phyloP scores from a whole-genome alignment of 2,113 vertebrate genomes.

The Oryzias woworae region DNA sequence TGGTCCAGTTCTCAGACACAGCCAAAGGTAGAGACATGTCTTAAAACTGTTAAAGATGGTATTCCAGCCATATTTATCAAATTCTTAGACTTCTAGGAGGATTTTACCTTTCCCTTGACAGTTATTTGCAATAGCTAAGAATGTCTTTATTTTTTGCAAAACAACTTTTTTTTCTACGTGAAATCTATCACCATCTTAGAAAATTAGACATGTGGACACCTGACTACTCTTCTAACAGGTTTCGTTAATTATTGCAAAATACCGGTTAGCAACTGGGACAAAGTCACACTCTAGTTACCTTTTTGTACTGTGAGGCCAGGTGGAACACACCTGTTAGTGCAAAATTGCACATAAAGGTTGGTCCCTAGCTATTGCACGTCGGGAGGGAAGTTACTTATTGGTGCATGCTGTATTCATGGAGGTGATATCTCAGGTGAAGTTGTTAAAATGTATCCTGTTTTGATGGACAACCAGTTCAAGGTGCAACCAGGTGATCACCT shows the following conservation, averaged over 20 bases:
- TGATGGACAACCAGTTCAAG: conserved; percentile 66
- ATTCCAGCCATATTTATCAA: too few species aligned
- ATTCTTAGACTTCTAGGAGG: too few species aligned
- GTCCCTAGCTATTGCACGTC: not conserved
- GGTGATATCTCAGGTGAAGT: conserved; percentile 53
- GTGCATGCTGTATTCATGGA: not conserved
- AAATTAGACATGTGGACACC: conserved; percentile 17
- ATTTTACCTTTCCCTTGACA: too few species aligned
- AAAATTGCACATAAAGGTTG: conserved; percentile 2
- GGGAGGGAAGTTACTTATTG: conserved; percentile 50
- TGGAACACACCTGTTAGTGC: conserved; percentile 48
- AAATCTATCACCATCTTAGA: not conserved
- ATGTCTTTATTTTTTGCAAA: too few species aligned
- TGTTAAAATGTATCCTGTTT: conserved; percentile 67
- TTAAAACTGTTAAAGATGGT: too few species aligned
- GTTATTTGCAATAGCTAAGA: too few species aligned
- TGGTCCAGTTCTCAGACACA: too few species aligned
- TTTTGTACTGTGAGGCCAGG: conserved; percentile 32
- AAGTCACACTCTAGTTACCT: conserved; percentile 39
- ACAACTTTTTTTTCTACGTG: too few species aligned
- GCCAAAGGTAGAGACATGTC: too few species aligned
- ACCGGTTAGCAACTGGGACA: conserved; percentile 61
- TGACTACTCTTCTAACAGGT: conserved; percentile 31
- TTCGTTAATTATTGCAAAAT: conserved; percentile 64
- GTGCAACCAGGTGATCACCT: conserved; percentile 71